Evolutionary conservation across 2,888 invertebrate species (phyloP), one percentile per base, ranked within the genome.

Genomic region (Drosophila trichaetosa): DNA sequence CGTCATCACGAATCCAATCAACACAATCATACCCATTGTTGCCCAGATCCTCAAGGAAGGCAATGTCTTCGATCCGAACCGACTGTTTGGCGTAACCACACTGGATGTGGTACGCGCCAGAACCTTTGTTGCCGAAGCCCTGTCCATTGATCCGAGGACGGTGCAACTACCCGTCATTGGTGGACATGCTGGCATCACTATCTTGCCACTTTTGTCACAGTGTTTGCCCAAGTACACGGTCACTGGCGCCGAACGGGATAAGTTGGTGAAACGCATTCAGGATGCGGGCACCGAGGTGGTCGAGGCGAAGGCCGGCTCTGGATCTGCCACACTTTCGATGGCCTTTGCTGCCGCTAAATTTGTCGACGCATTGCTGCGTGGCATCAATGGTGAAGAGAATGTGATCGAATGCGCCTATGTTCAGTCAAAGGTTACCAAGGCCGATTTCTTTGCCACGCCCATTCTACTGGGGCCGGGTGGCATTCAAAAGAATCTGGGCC

Each of bases 241-340:
- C 91, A 94, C 95, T 21, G 94, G 96, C 82, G 96, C 95, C 69
- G 95, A 98, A 92, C 94, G 98, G 60, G 95, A 96, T 82, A 96
- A 96, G 4, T 94, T 99, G 60, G 97, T 98, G 0, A 94, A 94
- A 82, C 95, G 98, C 91, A 98, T 99, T 87, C 99, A 98, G 94
- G 98, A 99, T 92, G 99, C 99, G 64, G 99, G 99, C 62, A 99
- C 98, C 34, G 99, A 99, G 94, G 95, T 95, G 67, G 82, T 93
- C 95, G 95, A 91, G 94, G 99, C 99, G 8, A 99, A 99, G 94
- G 98, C 98, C 36, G 99, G 99, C 70, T 96, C 97, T 21, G 99
- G 99, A 40, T 98, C 98, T 0, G 99, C 99, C 29, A 99, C 99
- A 2, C 95, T 99, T 10, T 98, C 98, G 3, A 99, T 99, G 99